phyloP scores from a whole-genome alignment of 1,140 invertebrate genomes.

The Diachasmimorpha longicaudata region DNA sequence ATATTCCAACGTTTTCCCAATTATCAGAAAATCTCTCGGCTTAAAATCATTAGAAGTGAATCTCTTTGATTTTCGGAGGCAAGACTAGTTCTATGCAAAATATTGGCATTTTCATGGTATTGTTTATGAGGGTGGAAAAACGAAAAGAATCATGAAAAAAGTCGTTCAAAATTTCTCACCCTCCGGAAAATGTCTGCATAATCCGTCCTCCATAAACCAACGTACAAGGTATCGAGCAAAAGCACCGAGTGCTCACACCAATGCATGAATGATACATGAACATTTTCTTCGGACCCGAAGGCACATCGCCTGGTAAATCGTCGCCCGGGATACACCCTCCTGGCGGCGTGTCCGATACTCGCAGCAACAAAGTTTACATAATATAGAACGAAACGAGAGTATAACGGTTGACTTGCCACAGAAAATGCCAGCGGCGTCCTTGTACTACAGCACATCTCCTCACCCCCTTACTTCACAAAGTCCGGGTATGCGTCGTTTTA shows the following conservation, averaged over 20 bases:
- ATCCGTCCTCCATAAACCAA: conserved; percentile 30
- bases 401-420: neutral
- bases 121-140: neutral
- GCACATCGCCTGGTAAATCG: conserved; percentile 38
- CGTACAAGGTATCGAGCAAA: neutral
- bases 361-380: conserved; percentile 12
- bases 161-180: neutral
- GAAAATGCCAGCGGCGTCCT: neutral
- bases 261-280: conserved; percentile 45
- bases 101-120: too few relatives aligned
- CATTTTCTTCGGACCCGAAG: conserved; percentile 34
- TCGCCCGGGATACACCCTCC: conserved; percentile 33
- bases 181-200: conserved; percentile 13
- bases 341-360: neutral
- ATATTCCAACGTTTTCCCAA: too few relatives aligned
- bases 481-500: neutral
- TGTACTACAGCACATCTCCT: neutral
- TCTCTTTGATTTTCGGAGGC: too few relatives aligned
- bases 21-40: too few relatives aligned
- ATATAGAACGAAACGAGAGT: conserved; percentile 4
- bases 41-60: too few relatives aligned
- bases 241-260: conserved; percentile 20
- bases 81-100: neutral
- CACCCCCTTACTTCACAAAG: neutral
- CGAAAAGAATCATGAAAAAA: neutral